Percentiles rank a stretch among this genome's conserved stretches.
Conservation (phyloP, 2,797 vertebrate species). For the Microchirus variegatus region DNA sequence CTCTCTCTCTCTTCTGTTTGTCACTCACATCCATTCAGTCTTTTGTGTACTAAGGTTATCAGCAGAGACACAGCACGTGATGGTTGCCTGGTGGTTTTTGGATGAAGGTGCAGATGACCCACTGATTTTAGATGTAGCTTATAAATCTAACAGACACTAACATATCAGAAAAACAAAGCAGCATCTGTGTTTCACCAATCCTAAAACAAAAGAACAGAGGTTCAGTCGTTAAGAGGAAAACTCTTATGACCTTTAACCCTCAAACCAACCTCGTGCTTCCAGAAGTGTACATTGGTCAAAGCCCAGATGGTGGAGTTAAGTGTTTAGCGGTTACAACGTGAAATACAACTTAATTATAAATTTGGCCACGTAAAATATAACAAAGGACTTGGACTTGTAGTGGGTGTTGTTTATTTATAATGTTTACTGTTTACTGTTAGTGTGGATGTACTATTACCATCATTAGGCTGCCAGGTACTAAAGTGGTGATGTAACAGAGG, state of each 20-base stretch:
- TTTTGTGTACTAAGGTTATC: conserved; percentile 66
- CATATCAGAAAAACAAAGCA: conserved; percentile 14
- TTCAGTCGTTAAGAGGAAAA: background rate
- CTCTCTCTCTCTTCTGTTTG: conserved; percentile 8
- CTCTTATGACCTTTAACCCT: too few species aligned
- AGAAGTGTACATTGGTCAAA: too few species aligned
- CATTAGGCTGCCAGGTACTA: conserved; percentile 27
- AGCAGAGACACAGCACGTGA: conserved; percentile 51
- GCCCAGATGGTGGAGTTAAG: too few species aligned
- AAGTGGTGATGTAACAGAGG: conserved; percentile 43
- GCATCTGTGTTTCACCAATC: conserved; percentile 8
- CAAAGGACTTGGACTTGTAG: background rate
- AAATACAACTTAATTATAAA: too few species aligned
- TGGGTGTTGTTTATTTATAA: conserved; percentile 8
- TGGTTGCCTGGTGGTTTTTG: conserved; percentile 36
- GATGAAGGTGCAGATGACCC: conserved; percentile 26
- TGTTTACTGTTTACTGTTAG: conserved; percentile 7
- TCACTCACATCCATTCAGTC: conserved; percentile 34
- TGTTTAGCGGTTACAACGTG: too few species aligned
- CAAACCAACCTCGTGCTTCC: too few species aligned
- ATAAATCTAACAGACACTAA: conserved; percentile 31
- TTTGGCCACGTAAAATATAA: too few species aligned
- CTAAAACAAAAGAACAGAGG: conserved; percentile 3
- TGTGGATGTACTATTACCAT: conserved; percentile 7
- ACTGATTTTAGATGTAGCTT: conserved; percentile 31